Conservation (phyloP, 2,113 vertebrate genomes). For the Chionomys nivalis region DNA sequence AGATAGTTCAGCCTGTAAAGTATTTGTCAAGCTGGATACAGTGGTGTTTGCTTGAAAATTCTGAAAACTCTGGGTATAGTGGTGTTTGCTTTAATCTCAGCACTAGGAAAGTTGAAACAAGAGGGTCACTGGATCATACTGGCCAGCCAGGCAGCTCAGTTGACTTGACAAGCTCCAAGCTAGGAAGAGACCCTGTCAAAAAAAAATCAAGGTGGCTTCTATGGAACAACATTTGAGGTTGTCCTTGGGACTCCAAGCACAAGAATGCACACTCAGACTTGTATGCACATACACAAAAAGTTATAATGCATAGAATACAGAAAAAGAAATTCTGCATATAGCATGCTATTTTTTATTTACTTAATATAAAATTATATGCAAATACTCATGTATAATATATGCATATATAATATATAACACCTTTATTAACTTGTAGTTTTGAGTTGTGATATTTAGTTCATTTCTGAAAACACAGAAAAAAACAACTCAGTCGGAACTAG, state of each 20-base stretch:
- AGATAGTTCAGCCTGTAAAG: neutral
- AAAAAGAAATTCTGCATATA: slow-evolving; percentile 31
- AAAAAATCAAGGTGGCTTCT: neutral
- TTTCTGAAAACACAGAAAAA: neutral
- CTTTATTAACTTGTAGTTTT: slow-evolving; percentile 42
- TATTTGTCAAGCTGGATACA: neutral
- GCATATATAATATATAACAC: neutral
- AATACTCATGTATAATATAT: neutral
- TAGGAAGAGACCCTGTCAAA: neutral
- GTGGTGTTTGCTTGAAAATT: too few relatives aligned
- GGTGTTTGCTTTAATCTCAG: too few relatives aligned
- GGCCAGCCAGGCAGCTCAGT: neutral
- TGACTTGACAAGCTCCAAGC: neutral
- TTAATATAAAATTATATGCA: neutral
- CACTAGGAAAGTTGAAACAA: neutral
- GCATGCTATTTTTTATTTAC: neutral
- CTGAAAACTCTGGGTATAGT: neutral
- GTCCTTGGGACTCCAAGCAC: neutral
- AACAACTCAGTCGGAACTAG: neutral
- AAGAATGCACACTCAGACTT: neutral
- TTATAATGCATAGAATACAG: neutral
- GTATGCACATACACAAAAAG: neutral
- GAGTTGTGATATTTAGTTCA: slow-evolving; percentile 5
- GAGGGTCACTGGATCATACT: too few relatives aligned
- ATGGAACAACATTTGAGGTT: neutral